Base-by-base conservation (phyloP, 1,140 invertebrate genomes). In the Habropoda laboriosa region DNA sequence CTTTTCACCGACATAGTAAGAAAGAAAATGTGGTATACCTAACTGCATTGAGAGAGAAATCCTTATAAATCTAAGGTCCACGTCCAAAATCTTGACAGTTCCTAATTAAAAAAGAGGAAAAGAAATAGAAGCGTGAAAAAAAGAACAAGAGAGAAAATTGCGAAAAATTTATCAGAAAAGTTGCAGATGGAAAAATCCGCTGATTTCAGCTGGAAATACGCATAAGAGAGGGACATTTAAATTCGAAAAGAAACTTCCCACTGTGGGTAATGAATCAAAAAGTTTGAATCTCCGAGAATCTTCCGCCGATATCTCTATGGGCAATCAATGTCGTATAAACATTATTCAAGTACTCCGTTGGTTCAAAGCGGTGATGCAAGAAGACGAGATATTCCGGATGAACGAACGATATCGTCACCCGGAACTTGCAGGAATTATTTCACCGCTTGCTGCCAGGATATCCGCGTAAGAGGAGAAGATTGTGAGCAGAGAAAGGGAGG, bases 311-410 rank as follows among this genome's bases (percentile, higher is more conserved):
- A 85, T 83, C 77, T 80, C 64, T 47, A 49, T 42, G 67, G 60
- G 71, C 82, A 85, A 85, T 85, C 83, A 85, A 66, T n/a, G 67
- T 64, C 83, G 71, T 83, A 85, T 83, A 85, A 85, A 85, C 77
- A 76, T 84, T 84, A 83, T 85, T 76, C 71, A 75, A 75, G 16
- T 30, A 47, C 30, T 30, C 24, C 64, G 32, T 53, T 45, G 24
- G 30, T 49, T 75, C 64, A 80, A 80, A 76, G 71, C 83, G 40
- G 45, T 80, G 70, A 55, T 72, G 73, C 73, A 78, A 78, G 73
- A 85, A 53, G 76, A 55, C 38, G n/a, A 85, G 77, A 84, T 83
- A 85, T 85, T 83, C 66, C 78, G 67, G 67, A 85, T 76, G 83
- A 85, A 74, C 53, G 71, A 79, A 16, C 49, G 64, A 38, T 24